These are phyloP conservation scores for Crossaster papposus DNA, from an alignment of 53 echinoderm and acorn worm genomes.

Conservation along the genomic window DNA sequence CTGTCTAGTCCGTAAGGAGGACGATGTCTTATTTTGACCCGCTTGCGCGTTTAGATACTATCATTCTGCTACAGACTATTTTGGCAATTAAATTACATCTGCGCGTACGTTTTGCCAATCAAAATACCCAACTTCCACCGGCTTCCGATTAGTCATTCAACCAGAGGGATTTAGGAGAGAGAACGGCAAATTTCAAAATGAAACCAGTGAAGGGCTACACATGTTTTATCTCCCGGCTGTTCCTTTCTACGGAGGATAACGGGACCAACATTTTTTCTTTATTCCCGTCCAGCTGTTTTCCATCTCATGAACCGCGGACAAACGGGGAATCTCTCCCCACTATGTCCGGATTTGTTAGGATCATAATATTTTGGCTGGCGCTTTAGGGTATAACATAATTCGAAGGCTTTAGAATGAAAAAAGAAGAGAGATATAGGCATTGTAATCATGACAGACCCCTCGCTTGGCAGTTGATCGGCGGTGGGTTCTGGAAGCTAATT, in stretches of 20 bases:
- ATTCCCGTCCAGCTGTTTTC: conserved; percentile 31
- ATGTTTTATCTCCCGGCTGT: neutral
- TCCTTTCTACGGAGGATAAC: neutral
- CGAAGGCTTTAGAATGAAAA: neutral
- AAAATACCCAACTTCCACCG: neutral
- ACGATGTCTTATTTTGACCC: neutral
- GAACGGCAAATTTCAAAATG: neutral
- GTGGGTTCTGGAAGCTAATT: neutral
- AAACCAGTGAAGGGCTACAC: neutral
- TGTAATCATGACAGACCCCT: neutral
- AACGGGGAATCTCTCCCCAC: neutral
- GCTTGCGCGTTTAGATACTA: neutral
- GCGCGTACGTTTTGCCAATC: neutral
- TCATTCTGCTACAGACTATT: neutral
- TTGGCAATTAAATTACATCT: neutral
- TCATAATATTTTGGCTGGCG: conserved; percentile 37
- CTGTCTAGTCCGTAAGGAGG: too few species aligned
- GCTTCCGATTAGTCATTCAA: neutral
- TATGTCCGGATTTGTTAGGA: conserved; percentile 21
- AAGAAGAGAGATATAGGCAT: conserved; percentile 8
- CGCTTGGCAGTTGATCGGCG: neutral
- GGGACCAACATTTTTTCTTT: neutral
- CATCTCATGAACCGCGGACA: conserved; percentile 1
- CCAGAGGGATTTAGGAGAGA: neutral
- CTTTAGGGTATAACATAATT: conserved; percentile 17